Evolutionary conservation across 2,113 vertebrate genomes (phyloP), one percentile per base, ranked within the genome.

Genomic region (Neodon shergylaensis): DNA sequence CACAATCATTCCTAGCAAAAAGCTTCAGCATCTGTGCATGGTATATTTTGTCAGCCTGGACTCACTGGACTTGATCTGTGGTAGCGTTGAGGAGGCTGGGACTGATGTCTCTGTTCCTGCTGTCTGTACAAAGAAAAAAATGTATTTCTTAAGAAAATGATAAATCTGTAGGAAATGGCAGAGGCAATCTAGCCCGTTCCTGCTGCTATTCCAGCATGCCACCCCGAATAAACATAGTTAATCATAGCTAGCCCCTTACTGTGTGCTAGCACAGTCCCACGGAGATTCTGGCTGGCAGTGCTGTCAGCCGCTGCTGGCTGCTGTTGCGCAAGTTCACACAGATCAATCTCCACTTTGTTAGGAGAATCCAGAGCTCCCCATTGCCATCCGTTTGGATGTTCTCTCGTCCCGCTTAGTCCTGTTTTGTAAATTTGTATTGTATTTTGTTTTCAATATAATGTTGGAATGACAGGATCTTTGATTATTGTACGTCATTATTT

Each of bases 81-180:
- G 61, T 54, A 42, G 39, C 74, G 88, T 83, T 42, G 66, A 91
- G 24, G 74, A 21, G 28, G 33, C 36, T 44, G 49, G 66, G 36
- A 13, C 63, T 94, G 44, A 93, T 66, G 9, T 28, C 88, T 91
- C 88, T 58, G 72, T 83, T 92, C 54, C 19, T 13, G 66, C 11
- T n/a, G 3, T 95, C 61, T 86, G 3, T 24, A 54, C 86, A 66
- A 14, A 91, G 58, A 36, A 26, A 33, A 89, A 66, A 82, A 54
- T 19, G 7, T 63, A 28, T 88, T 92, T 92, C 54, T 77, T 91
- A 70, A 92, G 88, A 73, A 96, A 87, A 87, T 95, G 89, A 91
- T 72, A 54, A 91, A 33, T 83, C 31, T 1, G 1, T 70, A 95
- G 73, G 88, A 91, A 93, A 92, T 86, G 73, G 68, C 8, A 94